Base-by-base conservation (phyloP, 2,113 vertebrate species). In the Barnardius zonarius region DNA sequence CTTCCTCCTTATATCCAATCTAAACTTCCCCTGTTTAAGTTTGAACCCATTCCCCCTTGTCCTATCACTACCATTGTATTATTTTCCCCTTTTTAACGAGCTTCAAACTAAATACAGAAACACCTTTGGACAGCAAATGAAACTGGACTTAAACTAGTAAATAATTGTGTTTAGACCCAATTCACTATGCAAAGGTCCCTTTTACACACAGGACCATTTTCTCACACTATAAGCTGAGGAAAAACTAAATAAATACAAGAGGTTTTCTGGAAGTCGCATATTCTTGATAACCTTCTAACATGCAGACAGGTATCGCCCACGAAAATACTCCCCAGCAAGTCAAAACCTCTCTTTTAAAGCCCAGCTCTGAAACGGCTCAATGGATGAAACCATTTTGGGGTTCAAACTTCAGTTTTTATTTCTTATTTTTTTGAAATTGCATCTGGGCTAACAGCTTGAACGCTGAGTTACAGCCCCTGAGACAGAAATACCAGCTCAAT, bases 361-460 rank as follows among this genome's bases (percentile, higher is more conserved):
- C 51, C 39, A 61, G 48, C 73, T 92, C 64, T 64, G 80, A 96
- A 97, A 82, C 18, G 61, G 67, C 79, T 95, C 86, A 81, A 19
- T 87, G 90, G 81, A 67, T 4, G 4, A 63, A 90, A 44, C 24
- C 64, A 76, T 69, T 95, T 91, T 67, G 6, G 44, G 78, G 13
- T 91, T 89, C 70, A 54, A 22, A 6, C 73, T 78, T 83, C 68
- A 33, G 49, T 39, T 30, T 30, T 24, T 28, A 12, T 52, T 51
- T 41, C 43, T 64, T 44, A 13, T 57, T 84, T 67, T 67, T 89
- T 82, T 63, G 3, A 8, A 83, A 92, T 84, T 89, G 94, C 93
- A 92, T 96, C 92, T 93, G 93, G 95, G 91, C 92, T 89, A 90
- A 96, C 96, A 97, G 96, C 90, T 96, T 95, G 93, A 89, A 63